Evolutionary conservation across 2,797 vertebrate species (phyloP).

Genomic region (Bradypus variegatus): DNA sequence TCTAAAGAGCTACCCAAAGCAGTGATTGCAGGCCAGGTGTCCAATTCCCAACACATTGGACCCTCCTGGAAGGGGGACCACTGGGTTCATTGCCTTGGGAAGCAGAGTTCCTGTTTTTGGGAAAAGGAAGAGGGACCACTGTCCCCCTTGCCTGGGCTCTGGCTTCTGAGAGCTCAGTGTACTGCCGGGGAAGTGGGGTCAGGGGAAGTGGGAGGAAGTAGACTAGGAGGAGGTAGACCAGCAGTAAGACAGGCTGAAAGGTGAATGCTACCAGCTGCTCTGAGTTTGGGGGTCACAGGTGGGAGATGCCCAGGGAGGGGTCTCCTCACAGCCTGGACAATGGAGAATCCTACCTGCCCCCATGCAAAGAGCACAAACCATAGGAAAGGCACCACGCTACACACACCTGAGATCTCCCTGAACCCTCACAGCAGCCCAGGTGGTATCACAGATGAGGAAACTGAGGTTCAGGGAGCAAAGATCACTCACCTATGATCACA

Average conservation of each 20-base stretch:
- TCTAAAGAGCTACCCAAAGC: neutral
- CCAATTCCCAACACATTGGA: neutral
- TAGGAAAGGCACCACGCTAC: fast-evolving
- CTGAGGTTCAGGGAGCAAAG: neutral
- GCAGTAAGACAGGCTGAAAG: neutral
- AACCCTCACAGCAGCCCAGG: neutral
- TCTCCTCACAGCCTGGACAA: neutral
- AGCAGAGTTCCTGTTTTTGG: neutral
- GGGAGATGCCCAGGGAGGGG: neutral
- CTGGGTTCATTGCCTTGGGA: neutral
- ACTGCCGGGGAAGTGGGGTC: neutral
- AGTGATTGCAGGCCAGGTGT: neutral
- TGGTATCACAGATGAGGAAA: neutral
- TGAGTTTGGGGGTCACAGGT: neutral
- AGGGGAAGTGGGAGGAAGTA: neutral
- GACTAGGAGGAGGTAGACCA: neutral
- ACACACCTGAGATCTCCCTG: neutral
- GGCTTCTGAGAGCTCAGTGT: neutral
- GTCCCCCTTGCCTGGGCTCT: neutral
- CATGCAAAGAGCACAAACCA: fast-evolving
- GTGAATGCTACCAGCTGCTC: neutral
- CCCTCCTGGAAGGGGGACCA: neutral
- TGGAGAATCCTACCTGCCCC: neutral
- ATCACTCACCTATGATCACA: neutral
- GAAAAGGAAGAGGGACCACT: neutral